Percentiles rank a stretch among this genome's conserved stretches.
These are phyloP conservation scores for Hypolimnas misippus DNA, from an alignment of 2,888 invertebrate genomes.

Conservation along the genomic window DNA sequence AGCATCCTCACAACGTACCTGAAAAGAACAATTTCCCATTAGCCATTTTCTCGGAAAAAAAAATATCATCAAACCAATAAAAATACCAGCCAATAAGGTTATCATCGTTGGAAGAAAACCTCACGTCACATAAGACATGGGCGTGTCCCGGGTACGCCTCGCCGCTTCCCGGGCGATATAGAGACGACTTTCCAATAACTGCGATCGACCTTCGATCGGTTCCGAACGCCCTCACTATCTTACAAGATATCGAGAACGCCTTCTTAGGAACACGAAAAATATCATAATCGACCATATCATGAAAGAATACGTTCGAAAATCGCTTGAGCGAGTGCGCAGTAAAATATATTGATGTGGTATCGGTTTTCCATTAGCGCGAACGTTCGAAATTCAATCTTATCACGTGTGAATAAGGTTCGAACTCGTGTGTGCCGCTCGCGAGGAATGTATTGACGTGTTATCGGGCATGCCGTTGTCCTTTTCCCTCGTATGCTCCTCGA, in stretches of 20 bases:
- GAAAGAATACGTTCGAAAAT: slow-evolving; percentile 53
- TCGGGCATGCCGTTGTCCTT: slow-evolving; percentile 76
- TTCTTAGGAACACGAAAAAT: slow-evolving; percentile 67
- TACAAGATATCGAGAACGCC: slow-evolving; percentile 82
- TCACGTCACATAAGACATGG: slow-evolving; percentile 74
- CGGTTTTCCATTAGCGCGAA: slow-evolving; percentile 78
- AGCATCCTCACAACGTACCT: slow-evolving; percentile 41
- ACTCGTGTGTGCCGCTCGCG: slow-evolving; percentile 59
- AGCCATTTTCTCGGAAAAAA: slow-evolving; percentile 15
- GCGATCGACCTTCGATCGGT: slow-evolving; percentile 80
- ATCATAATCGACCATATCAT: slow-evolving; percentile 60
- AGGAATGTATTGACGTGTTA: slow-evolving; percentile 84
- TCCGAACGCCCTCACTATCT: slow-evolving; percentile 82
- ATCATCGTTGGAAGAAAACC: slow-evolving; percentile 63
- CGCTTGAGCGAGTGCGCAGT: slow-evolving; percentile 55
- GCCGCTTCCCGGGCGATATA: slow-evolving; percentile 70
- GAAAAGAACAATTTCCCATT: slow-evolving; percentile 34
- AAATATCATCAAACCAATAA: slow-evolving; percentile 43
- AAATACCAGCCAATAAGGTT: slow-evolving; percentile 60
- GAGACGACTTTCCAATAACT: slow-evolving; percentile 78
- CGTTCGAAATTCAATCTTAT: slow-evolving; percentile 58
- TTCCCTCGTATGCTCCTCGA: slow-evolving; percentile 63
- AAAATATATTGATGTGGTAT: slow-evolving; percentile 83
- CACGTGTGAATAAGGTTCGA: slow-evolving; percentile 46
- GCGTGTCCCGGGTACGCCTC: slow-evolving; percentile 79